phyloP scores from a whole-genome alignment of 2,797 vertebrate species.

The Rhynchonycteris naso region DNA sequence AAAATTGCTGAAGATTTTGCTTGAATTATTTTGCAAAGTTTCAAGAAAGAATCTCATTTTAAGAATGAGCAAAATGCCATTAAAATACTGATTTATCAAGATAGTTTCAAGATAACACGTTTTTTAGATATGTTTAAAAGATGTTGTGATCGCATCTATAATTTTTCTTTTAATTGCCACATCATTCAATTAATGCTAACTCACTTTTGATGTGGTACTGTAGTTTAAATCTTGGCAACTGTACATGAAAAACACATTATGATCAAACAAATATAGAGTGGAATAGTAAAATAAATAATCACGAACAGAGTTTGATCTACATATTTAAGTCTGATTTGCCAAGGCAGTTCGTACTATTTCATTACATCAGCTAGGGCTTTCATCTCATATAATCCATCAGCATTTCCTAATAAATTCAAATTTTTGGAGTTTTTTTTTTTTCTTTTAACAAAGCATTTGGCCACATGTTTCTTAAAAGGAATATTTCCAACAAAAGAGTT shows the following conservation, averaged over 20 bases:
- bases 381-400: slow-evolving; percentile 50
- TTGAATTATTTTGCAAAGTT: slow-evolving; percentile 47
- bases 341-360: slow-evolving; percentile 23
- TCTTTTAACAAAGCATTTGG: background rate
- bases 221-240: slow-evolving; percentile 65
- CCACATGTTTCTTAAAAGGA: slow-evolving; percentile 38
- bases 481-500: background rate
- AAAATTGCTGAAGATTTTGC: background rate
- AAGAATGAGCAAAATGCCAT: slow-evolving; percentile 55
- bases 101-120: slow-evolving; percentile 32
- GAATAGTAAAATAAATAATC: slow-evolving; percentile 57
- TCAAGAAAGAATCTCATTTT: slow-evolving; percentile 58
- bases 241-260: slow-evolving; percentile 52
- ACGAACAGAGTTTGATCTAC: background rate
- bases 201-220: slow-evolving; percentile 32
- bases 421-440: background rate
- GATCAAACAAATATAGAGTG: slow-evolving; percentile 34
- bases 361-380: slow-evolving; percentile 20
- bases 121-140: slow-evolving; percentile 65
- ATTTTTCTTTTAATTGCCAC: slow-evolving; percentile 41
- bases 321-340: slow-evolving; percentile 50
- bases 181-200: slow-evolving; percentile 45
- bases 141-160: background rate
- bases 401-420: slow-evolving; percentile 57
- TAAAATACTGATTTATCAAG: slow-evolving; percentile 54